Base-by-base conservation (phyloP, 2,888 invertebrate genomes). In the Nomada goodeniana region DNA sequence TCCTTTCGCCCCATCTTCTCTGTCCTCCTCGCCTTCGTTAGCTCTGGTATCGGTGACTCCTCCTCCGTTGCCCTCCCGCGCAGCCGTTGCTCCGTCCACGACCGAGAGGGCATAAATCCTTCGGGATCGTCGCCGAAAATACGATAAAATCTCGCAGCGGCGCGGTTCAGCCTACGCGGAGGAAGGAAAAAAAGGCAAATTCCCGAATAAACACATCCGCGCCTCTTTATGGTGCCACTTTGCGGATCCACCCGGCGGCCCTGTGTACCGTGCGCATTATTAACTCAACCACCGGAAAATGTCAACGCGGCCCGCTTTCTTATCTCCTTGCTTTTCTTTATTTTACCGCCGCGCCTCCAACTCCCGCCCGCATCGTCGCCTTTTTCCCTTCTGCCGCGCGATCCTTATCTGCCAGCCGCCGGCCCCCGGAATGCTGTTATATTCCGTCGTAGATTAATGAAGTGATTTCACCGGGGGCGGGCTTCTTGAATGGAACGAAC, bases 211-310 rank as follows among this genome's bases (percentile, higher is more conserved):
- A 93, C 93, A 93, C 93, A 93, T 93, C 92, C 92, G 90, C 89
- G 90, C 89, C 90, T 92, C 89, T 93, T 93, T 93, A 92, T 91
- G 92, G 87, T 87, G 90, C 89, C 90, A 91, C 91, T 92, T 91
- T 91, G 91, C 83, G 86, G 89, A 89, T 89, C 88, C 87, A 79
- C 80, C 81, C 84, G 82, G 87, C 86, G 84, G 85, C 84, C 84
- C 87, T 92, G 92, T 93, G 92, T 93, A 92, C 93, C 87, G 86
- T 87, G 89, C 92, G 92, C 90, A 92, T 93, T 93, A 93, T 93
- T 92, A 93, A 93, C 92, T 92, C 92, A 93, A 93, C 92, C 93
- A 92, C 92, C 91, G 92, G 92, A 93, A 93, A 93, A 93, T 92
- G 92, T 93, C 93, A 92, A 92, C 91, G 90, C 88, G 88, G 89